Conservation (phyloP, 53 echinoderm and acorn worm genomes). For the Henricia sp. region DNA sequence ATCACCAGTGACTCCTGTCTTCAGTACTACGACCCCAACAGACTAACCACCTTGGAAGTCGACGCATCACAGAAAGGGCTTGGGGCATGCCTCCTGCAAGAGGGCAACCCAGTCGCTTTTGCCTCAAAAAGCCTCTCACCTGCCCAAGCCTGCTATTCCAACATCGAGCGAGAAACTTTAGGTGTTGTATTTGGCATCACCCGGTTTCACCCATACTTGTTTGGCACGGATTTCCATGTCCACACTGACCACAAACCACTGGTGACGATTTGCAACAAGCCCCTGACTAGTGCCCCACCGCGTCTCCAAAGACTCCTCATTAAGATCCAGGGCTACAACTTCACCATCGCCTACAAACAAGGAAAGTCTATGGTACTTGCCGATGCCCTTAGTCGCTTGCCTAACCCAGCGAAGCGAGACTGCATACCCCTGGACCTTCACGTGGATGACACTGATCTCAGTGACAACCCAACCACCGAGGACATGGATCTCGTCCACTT, state of each 20-base stretch:
- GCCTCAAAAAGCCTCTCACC: constrained; percentile 63
- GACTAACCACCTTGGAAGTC: constrained; percentile 40
- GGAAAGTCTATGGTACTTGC: constrained; percentile 48
- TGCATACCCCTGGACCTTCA: constrained; percentile 36
- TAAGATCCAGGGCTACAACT: constrained; percentile 63
- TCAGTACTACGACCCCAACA: constrained; percentile 38
- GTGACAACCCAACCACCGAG: background rate
- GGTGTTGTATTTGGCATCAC: constrained; percentile 56
- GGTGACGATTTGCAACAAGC: constrained; percentile 64
- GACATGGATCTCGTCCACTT: constrained; percentile 53
- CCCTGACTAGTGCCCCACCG: constrained; percentile 64
- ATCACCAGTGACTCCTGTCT: constrained; percentile 50
- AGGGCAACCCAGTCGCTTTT: constrained; percentile 64
- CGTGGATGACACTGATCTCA: background rate
- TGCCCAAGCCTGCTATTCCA: constrained; percentile 49
- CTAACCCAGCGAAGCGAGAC: constrained; percentile 38
- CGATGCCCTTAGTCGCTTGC: constrained; percentile 59
- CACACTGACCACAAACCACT: constrained; percentile 66
- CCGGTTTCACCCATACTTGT: constrained; percentile 69
- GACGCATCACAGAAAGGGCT: constrained; percentile 68
- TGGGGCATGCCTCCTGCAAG: constrained; percentile 60
- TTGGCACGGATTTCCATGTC: constrained; percentile 60
- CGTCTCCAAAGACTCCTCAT: constrained; percentile 55
- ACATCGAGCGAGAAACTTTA: constrained; percentile 51
- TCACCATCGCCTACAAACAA: constrained; percentile 51